Conservation (phyloP, 2,888 invertebrate species). For the Drosophila nr. fundita region DNA sequence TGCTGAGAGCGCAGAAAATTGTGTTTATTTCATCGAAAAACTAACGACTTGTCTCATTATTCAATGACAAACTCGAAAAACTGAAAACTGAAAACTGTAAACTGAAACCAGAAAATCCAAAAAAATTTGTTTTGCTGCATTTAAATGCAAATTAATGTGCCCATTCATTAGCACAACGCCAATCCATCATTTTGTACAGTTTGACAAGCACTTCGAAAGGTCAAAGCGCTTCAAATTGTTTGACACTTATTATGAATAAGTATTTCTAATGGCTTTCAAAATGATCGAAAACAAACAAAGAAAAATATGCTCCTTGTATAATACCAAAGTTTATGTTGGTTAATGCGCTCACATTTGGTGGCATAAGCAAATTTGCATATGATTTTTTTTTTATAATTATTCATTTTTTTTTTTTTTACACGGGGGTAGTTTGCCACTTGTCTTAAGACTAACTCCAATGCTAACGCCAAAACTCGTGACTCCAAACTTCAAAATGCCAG, state of each 20-base stretch:
- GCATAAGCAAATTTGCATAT: constrained; percentile 72
- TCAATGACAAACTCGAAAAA: constrained; percentile 68
- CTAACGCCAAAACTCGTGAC: constrained; percentile 42
- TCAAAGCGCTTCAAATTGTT: constrained; percentile 60
- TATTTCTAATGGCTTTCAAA: constrained; percentile 36
- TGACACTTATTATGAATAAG: constrained; percentile 41
- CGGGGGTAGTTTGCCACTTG: constrained; percentile 64
- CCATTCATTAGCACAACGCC: constrained; percentile 73
- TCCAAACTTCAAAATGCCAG: constrained; percentile 44
- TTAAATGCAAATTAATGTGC: constrained; percentile 83
- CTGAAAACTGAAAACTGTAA: constrained; percentile 18
- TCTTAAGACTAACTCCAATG: constrained; percentile 38
- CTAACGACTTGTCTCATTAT: constrained; percentile 68
- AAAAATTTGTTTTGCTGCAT: constrained; percentile 54
- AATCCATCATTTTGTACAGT: constrained; percentile 74
- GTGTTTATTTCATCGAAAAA: constrained; percentile 35
- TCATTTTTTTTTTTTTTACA: constrained; percentile 24
- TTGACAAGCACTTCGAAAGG: constrained; percentile 70
- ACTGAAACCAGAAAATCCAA: constrained; percentile 22
- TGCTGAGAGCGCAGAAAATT: constrained; percentile 26
- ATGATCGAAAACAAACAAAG: constrained; percentile 8
- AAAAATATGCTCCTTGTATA: constrained; percentile 39
- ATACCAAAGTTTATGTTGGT: constrained; percentile 69
- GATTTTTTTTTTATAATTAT: constrained; percentile 24
- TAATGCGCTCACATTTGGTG: constrained; percentile 56